phyloP scores from a whole-genome alignment of 2,888 invertebrate species.

The Cacoxenus indagator region DNA sequence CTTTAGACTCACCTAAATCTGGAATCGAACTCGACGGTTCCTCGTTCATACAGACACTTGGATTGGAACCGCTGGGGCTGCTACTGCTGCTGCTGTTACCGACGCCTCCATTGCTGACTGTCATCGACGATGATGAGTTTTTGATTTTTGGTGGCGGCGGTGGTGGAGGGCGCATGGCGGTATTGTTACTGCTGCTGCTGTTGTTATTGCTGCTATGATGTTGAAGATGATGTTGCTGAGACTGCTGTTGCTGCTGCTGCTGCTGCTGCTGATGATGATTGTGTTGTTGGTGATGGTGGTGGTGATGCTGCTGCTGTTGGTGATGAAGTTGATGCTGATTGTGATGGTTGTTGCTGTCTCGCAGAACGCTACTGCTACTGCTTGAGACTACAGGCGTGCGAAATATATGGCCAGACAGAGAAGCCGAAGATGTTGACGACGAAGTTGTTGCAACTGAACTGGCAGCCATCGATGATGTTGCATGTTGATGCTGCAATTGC shows the following conservation, averaged over 20 bases:
- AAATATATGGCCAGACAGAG: conserved; percentile 54
- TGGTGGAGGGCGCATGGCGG: conserved; percentile 70
- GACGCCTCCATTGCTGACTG: conserved; percentile 31
- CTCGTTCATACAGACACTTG: conserved; percentile 73
- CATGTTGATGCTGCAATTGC: conserved; percentile 42
- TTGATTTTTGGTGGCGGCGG: conserved; percentile 70
- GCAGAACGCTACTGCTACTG: conserved; percentile 54
- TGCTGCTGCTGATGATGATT: conserved; percentile 33
- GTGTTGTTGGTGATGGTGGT: conserved; percentile 30
- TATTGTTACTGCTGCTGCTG: conserved; percentile 33
- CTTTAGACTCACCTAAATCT: conserved; percentile 81
- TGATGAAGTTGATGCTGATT: conserved; percentile 38
- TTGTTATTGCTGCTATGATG: conserved; percentile 35
- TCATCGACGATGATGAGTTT: conserved; percentile 44
- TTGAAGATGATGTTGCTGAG: neutral
- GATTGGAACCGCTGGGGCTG: conserved; percentile 31
- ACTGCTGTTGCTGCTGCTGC: conserved; percentile 40
- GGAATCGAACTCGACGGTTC: conserved; percentile 91
- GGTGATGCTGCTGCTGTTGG: conserved; percentile 26
- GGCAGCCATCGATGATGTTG: conserved; percentile 19
- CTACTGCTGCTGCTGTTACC: conserved; percentile 26
- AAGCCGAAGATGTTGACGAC: conserved; percentile 30
- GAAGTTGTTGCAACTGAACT: neutral
- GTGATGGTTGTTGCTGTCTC: conserved; percentile 29
- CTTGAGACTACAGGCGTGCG: conserved; percentile 70